phyloP scores from a whole-genome alignment of 2,888 invertebrate genomes.

The Volucella inanis region DNA sequence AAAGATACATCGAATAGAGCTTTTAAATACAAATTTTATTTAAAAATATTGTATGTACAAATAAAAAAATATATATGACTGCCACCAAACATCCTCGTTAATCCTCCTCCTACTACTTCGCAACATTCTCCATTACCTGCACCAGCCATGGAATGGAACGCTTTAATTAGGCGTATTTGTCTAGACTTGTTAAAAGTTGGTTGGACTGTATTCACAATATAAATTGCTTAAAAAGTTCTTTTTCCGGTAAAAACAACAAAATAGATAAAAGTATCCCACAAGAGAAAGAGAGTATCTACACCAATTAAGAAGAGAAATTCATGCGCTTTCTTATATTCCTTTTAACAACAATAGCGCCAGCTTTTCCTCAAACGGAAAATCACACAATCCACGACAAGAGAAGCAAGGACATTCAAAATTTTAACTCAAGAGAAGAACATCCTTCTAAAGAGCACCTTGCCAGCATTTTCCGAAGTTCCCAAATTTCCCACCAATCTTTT shows the following conservation, averaged over 20 bases:
- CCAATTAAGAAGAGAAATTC: conserved; percentile 27
- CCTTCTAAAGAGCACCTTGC: conserved; percentile 33
- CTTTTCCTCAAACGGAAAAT: conserved; percentile 21
- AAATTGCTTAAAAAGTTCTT: not conserved
- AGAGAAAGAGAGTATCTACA: conserved; percentile 1
- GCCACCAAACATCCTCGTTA: not conserved
- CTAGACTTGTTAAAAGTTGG: conserved; percentile 64
- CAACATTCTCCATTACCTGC: not conserved
- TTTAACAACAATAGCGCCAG: conserved; percentile 34
- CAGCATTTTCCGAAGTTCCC: conserved; percentile 44
- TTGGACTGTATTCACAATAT: conserved; percentile 11
- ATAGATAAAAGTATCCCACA: not conserved
- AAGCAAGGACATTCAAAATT: conserved; percentile 25
- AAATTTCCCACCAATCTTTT: conserved; percentile 24
- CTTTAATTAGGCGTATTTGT: conserved; percentile 60
- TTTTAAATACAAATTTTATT: conserved; percentile 3
- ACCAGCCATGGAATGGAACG: not conserved
- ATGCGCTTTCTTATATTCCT: conserved; percentile 39
- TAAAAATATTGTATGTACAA: no score
- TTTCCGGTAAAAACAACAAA: not conserved
- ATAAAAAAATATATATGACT: not conserved
- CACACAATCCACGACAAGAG: conserved; percentile 8
- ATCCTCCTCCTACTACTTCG: no score
- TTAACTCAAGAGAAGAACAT: conserved; percentile 59
- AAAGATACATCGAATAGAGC: conserved; percentile 16